These are phyloP conservation scores for Radopholus similis DNA, from an alignment of 1,140 invertebrate genomes.

Conservation along the genomic window DNA sequence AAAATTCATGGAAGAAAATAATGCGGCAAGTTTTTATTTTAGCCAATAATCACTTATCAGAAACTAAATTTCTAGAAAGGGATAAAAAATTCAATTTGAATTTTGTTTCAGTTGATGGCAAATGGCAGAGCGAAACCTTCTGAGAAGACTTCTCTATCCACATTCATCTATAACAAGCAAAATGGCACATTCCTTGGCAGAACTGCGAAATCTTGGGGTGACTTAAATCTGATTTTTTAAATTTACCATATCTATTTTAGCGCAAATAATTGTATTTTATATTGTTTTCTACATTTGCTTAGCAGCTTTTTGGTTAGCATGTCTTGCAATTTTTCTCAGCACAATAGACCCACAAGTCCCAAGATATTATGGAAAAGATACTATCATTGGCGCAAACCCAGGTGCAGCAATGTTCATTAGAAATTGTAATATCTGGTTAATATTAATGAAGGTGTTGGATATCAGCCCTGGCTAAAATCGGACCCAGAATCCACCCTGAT, in stretches of 20 bases:
- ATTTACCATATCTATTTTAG: slow-evolving; percentile 43
- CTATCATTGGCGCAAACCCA: slow-evolving; percentile 58
- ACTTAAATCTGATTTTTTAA: slow-evolving; percentile 1
- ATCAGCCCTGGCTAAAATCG: slow-evolving; percentile 57
- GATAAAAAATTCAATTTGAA: no score
- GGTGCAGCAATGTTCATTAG: slow-evolving; percentile 30
- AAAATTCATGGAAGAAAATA: slow-evolving; percentile 35
- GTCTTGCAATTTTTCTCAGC: slow-evolving; percentile 50
- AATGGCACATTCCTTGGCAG: slow-evolving; percentile 56
- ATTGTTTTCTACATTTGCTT: slow-evolving; percentile 55
- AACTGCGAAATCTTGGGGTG: slow-evolving; percentile 58
- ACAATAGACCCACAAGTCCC: slow-evolving; percentile 55
- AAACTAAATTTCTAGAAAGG: no score
- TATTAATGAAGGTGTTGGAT: slow-evolving; percentile 52
- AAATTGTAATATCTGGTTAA: neutral
- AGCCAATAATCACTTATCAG: slow-evolving; percentile 13
- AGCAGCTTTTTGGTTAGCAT: slow-evolving; percentile 56
- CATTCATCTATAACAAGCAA: slow-evolving; percentile 46
- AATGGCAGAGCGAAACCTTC: slow-evolving; percentile 43
- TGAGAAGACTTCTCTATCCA: slow-evolving; percentile 29
- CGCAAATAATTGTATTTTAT: slow-evolving; percentile 55
- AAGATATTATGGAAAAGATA: slow-evolving; percentile 59
- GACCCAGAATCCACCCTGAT: slow-evolving; percentile 59
- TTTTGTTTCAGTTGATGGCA: slow-evolving; percentile 44
- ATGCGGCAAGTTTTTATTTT: slow-evolving; percentile 21